Base-by-base conservation (phyloP, 2,113 vertebrate genomes). In the Silurus glanis region DNA sequence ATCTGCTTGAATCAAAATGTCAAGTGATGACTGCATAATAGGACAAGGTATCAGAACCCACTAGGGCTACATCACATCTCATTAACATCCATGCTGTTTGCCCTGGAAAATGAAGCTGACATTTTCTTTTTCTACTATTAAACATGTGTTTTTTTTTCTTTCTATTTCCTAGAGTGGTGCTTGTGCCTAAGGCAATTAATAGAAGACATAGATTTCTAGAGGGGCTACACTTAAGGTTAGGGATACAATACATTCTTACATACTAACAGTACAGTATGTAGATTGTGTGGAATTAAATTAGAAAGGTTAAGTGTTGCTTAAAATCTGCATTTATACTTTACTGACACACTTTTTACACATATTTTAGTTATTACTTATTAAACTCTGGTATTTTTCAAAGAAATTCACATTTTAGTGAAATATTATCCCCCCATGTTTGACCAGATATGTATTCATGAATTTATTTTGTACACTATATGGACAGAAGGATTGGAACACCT, bases 11-110 rank as follows among this genome's bases (percentile, higher is more conserved):
- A 79, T 79, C 85, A 62, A 58, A 86, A 71, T 66, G 53, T 53
- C 64, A 59, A 59, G 84, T 86, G 81, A 86, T 86, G 62, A 67
- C 64, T 21, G 78, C n/a, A 55, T 86, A 86, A 86, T 86, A 80
- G 64, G 55, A 81, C 61, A 51, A 86, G 85, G 47, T 80, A 81
- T 81, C 64, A 86, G 85, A 86, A 47, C 75, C 49, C 84, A 16
- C 59, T 5, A 23, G 84, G 51, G n/a, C 23, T 19, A 28, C 56
- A 59, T 53, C 76, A 80, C 66, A 72, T 80, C 84, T 23, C 21
- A 23, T 56, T 67, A 72, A 19, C 28, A 25, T 86, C 58, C 3
- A 64, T 69, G 75, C 62, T 78, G 53, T 85, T 67, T 59, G 75
- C 10, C 56, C 12, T 25, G 14, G 21, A 45, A 80, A 86, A 81